Evolutionary conservation across 2,113 vertebrate species (phyloP).

Genomic region (Speoplatyrhinus poulsoni): DNA sequence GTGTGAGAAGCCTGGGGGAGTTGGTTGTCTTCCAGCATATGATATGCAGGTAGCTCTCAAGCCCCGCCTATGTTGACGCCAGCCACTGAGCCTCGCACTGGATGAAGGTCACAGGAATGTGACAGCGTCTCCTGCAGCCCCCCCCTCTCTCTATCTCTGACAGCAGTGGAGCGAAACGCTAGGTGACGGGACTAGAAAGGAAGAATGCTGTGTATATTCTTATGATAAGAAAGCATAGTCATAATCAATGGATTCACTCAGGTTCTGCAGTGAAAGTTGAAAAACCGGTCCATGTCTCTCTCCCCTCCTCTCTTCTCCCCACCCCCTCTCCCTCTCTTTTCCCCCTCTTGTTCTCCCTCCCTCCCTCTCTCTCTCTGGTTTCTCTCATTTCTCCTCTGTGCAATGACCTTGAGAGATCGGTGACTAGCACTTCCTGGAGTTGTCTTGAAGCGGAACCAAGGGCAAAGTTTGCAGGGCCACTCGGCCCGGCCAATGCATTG

Average conservation of each 20-base stretch:
- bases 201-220: constrained; percentile 30
- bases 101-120: constrained; percentile 82
- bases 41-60: constrained; percentile 62
- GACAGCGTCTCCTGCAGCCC: constrained; percentile 66
- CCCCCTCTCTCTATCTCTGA: constrained; percentile 52
- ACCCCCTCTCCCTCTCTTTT: constrained; percentile 35
- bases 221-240: constrained; percentile 40
- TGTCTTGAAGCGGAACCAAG: constrained; percentile 79
- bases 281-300: constrained; percentile 60
- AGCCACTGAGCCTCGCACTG: constrained; percentile 62
- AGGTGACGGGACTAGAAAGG: constrained; percentile 30
- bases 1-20: constrained; percentile 37
- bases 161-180: constrained; percentile 42
- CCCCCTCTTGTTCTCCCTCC: neutral
- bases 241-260: constrained; percentile 53
- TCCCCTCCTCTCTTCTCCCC: constrained; percentile 38
- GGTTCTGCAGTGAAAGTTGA: constrained; percentile 70
- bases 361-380: constrained; percentile 49
- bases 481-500: constrained; percentile 27
- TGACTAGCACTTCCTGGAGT: constrained; percentile 79
- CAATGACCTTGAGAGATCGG: constrained; percentile 93
- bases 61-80: constrained; percentile 61
- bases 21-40: constrained; percentile 43
- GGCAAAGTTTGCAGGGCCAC: constrained; percentile 84
- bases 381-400: constrained; percentile 65